Evolutionary conservation across 2,113 vertebrate genomes (phyloP).

Genomic region (Notarius quadriscutis): DNA sequence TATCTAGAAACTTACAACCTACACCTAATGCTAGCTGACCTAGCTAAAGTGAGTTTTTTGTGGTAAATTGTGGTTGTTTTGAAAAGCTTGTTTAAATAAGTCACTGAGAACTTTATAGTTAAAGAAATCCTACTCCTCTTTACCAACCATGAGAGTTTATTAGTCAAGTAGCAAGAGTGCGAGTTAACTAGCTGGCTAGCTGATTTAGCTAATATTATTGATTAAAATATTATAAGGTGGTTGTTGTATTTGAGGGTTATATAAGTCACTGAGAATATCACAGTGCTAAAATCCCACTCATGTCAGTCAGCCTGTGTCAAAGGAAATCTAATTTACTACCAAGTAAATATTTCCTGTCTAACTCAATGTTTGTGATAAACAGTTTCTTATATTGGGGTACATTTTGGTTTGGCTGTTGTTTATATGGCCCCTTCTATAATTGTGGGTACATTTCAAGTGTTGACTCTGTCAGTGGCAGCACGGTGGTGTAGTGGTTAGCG

Average conservation of each 20-base stretch:
- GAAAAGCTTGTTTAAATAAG: background rate
- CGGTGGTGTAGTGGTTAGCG: no score
- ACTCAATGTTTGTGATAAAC: background rate
- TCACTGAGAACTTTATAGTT: background rate
- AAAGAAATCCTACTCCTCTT: background rate
- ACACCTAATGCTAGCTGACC: background rate
- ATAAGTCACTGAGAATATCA: background rate
- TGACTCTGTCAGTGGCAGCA: no score
- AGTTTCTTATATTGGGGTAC: background rate
- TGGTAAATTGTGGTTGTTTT: background rate
- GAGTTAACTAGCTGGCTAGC: background rate
- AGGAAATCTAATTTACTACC: background rate
- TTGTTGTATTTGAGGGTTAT: background rate
- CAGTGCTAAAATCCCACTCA: background rate
- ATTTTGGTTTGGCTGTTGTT: background rate
- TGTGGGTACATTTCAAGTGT: no score
- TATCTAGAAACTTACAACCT: background rate
- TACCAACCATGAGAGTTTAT: background rate
- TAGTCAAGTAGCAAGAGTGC: background rate
- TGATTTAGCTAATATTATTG: background rate
- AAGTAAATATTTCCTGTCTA: background rate
- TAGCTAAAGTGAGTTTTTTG: background rate
- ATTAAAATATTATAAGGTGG: background rate
- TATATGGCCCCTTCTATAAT: no score
- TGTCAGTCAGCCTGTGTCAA: background rate